phyloP scores from a whole-genome alignment of 2,113 vertebrate genomes.

The Dascyllus trimaculatus region DNA sequence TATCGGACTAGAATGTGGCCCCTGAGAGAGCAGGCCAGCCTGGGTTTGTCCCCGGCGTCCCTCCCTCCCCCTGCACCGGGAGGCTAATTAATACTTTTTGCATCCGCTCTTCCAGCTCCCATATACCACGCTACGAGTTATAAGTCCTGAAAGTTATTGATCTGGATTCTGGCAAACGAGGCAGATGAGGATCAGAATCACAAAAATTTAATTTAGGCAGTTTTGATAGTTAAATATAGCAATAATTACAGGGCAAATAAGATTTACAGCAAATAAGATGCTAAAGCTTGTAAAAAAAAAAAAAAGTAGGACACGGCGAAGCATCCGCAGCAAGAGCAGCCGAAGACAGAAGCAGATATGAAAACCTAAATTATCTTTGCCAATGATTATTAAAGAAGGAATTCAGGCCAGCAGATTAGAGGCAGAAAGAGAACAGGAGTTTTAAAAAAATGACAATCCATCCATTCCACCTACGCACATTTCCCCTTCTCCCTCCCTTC shows the following conservation, averaged over 20 bases:
- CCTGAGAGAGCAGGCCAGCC: slow-evolving; percentile 62
- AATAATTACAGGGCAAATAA: slow-evolving; percentile 40
- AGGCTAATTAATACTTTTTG: slow-evolving; percentile 73
- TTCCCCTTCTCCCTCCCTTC: background rate
- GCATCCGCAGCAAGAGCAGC: slow-evolving; percentile 30
- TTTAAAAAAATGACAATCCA: slow-evolving; percentile 35
- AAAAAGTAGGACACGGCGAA: slow-evolving; percentile 55
- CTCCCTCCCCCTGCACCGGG: slow-evolving; percentile 45
- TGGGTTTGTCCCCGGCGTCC: slow-evolving; percentile 64
- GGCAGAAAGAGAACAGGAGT: slow-evolving; percentile 29
- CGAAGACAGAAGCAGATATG: slow-evolving; percentile 19
- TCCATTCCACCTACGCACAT: background rate
- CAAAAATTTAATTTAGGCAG: slow-evolving; percentile 14
- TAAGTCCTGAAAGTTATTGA: slow-evolving; percentile 50
- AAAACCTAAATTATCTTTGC: slow-evolving; percentile 39
- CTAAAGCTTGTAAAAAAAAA: slow-evolving; percentile 54
- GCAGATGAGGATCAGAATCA: slow-evolving; percentile 33
- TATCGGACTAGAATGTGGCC: slow-evolving; percentile 51
- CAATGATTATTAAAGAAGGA: slow-evolving; percentile 32
- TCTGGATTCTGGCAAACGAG: slow-evolving; percentile 35
- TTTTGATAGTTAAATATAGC: slow-evolving; percentile 40
- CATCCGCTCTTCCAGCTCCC: slow-evolving; percentile 24
- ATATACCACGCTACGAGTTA: slow-evolving; percentile 23
- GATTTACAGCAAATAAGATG: slow-evolving; percentile 38
- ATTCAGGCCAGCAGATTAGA: slow-evolving; percentile 42